Conservation (phyloP, 2,888 invertebrate species). For the Neoscelio sp. region DNA sequence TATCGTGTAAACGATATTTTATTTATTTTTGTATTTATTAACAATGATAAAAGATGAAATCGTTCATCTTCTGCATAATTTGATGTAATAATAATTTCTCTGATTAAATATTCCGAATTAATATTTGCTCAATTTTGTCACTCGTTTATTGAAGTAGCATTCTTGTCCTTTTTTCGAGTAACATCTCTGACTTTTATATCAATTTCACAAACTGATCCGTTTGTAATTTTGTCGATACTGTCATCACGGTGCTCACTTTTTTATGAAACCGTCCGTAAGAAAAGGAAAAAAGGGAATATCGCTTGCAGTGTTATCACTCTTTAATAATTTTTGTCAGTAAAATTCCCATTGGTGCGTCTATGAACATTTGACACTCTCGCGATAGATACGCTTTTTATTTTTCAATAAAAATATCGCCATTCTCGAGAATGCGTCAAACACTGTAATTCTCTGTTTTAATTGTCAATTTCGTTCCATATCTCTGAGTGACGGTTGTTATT, state of each 20-base stretch:
- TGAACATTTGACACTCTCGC: too few relatives aligned
- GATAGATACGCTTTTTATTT: neutral
- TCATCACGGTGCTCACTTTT: slow-evolving; percentile 11
- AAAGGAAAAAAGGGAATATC: slow-evolving; percentile 3
- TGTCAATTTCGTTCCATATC: slow-evolving; percentile 25
- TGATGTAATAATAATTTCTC: too few relatives aligned
- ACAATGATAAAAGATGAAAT: too few relatives aligned
- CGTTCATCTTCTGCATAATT: too few relatives aligned
- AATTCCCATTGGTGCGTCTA: too few relatives aligned
- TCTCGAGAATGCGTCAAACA: neutral
- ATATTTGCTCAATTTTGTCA: too few relatives aligned
- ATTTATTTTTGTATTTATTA: too few relatives aligned
- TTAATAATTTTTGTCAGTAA: slow-evolving; percentile 10
- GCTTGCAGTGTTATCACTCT: slow-evolving; percentile 21
- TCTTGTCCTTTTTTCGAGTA: too few relatives aligned
- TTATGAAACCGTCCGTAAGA: neutral
- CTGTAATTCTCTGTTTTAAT: slow-evolving; percentile 12
- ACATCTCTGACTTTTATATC: too few relatives aligned
- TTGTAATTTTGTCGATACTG: slow-evolving; percentile 23
- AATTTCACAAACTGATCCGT: neutral
- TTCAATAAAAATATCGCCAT: slow-evolving; percentile 18
- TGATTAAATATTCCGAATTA: too few relatives aligned
- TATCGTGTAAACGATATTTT: too few relatives aligned
- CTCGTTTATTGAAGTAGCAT: too few relatives aligned
- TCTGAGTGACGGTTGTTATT: slow-evolving; percentile 21